These are phyloP conservation scores for Diplodus sargus DNA, from an alignment of 2,797 vertebrate genomes.

Conservation along the genomic window DNA sequence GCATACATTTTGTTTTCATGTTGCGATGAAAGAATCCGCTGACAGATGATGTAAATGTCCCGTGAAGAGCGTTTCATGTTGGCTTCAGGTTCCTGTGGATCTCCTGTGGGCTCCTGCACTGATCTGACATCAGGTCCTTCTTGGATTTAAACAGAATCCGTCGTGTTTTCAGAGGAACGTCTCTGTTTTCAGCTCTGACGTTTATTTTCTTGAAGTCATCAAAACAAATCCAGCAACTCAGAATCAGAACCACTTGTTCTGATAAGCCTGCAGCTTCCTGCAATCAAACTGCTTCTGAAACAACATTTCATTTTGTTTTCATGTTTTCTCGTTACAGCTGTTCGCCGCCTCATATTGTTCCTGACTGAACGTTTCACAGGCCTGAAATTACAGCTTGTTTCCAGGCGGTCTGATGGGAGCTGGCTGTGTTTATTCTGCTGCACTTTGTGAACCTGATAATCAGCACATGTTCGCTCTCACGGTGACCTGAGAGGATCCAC, in stretches of 20 bases:
- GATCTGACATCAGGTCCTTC: background rate
- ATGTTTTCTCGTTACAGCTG: slow-evolving; percentile 28
- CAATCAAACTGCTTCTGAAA: slow-evolving; percentile 33
- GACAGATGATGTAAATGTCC: slow-evolving; percentile 12
- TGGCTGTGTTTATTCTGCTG: slow-evolving; percentile 5
- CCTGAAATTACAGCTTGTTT: slow-evolving; percentile 14
- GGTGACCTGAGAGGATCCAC: slow-evolving; percentile 12
- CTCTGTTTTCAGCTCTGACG: slow-evolving; percentile 44
- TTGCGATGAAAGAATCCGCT: slow-evolving; percentile 1
- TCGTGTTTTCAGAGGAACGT: slow-evolving; percentile 12
- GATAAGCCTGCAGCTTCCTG: slow-evolving; percentile 58
- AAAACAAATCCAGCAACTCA: slow-evolving; percentile 14
- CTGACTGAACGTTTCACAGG: slow-evolving; percentile 17
- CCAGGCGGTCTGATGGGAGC: slow-evolving; percentile 13
- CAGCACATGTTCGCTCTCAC: slow-evolving; percentile 14
- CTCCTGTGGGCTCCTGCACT: background rate
- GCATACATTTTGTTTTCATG: slow-evolving; percentile 12
- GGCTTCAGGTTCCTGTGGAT: background rate
- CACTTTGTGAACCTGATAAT: slow-evolving; percentile 57
- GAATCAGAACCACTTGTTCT: slow-evolving; percentile 46
- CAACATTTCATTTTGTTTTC: slow-evolving; percentile 29
- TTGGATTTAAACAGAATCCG: slow-evolving; percentile 65
- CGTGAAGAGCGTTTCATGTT: slow-evolving; percentile 8
- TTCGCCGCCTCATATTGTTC: slow-evolving; percentile 5
- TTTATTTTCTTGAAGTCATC: background rate